Evolutionary conservation across 2,888 invertebrate genomes (phyloP), one percentile per base, ranked within the genome.

Genomic region (Tanytarsus gracilentus): DNA sequence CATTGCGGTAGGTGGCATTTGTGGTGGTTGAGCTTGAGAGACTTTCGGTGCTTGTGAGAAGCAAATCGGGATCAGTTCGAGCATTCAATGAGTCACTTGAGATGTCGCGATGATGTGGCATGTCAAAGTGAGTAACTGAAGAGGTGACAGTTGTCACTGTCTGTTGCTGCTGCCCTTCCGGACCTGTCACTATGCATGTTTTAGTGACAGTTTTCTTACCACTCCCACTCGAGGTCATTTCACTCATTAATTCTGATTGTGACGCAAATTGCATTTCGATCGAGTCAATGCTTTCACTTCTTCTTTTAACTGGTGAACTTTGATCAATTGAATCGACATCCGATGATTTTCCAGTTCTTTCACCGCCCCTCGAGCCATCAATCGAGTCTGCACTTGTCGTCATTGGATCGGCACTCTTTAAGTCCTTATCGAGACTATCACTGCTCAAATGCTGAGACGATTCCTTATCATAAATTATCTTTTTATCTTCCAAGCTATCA

Each of bases 1-100:
- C 88, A 65, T 85, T 87, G 69, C 88, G 88, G 68, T 86, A 88
- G 1, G 88, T 88, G 9, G 88, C 89, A 66, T 88, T 82, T 2
- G 89, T 89, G 0, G 86, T 88, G 49, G 84, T 83, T 0, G 88
- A 86, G 65, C 87, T 88, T 7, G 87, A 85, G 58, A 87, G 69
- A 64, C 85, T 86, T 64, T 85, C 85, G 0, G 83, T 84, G 67
- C 85, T 85, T 49, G 83, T 83, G 67, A 83, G 66, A 73, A 79
- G 81, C 48, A 78, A 67, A 63, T 81, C 79, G 33, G 77, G 77
- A 11, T 78, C 74, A 2, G 76, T 77, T 50, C 75, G 75, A 8
- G 9, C 44, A 56, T 65, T 66, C 29, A 73, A 63, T 53, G 72
- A 71, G 27, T 61, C 44, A 25, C 33, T 50, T 11, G 74, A 74